Evolutionary conservation across 2,888 invertebrate genomes (phyloP), one percentile per base, ranked within the genome.

Genomic region (Mythimna vitellina): DNA sequence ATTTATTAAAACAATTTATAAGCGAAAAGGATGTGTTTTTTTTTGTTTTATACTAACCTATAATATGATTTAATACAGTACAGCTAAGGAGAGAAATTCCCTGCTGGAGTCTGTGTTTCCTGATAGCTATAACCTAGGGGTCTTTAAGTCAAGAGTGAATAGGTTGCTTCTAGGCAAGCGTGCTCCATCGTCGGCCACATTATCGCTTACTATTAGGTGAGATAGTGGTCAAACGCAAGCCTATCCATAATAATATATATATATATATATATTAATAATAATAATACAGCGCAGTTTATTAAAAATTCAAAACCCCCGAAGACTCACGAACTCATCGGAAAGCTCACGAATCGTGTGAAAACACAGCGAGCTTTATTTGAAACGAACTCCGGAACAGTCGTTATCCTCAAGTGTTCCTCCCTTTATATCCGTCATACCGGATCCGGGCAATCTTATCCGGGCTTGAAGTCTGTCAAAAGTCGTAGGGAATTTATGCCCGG

Each of bases 361-460:
- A 61, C 70, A 82, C 58, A 56, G 63, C 66, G 20, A 62, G 60
- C 71, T n/a, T 61, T 65, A 78, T 35, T 78, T 68, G 58, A 68
- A 68, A 80, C 51, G 64, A 66, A 63, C 38, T 58, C 79, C 72
- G 79, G 79, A 63, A 77, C 81, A 61, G 68, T 80, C 81, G 77
- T 83, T 83, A 83, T 83, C 72, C 70, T 70, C 60, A 74, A 82
- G 70, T 80, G 80, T 71, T 80, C 73, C 70, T 73, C 65, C 70
- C 66, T 80, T 74, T 83, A 83, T 68, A 72, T 61, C 70, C 71
- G 68, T 85, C 84, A 85, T 80, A 69, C 80, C 69, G 80, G 72
- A 73, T 76, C 65, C 73, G 65, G 64, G 63, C 61, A 83, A 85
- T 83, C 81, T 81, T 80, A 80, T 63, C 84, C 73, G 49, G 63